These are phyloP conservation scores for Pachypanchax playfairii DNA, from an alignment of 2,113 vertebrate species.

Conservation along the genomic window DNA sequence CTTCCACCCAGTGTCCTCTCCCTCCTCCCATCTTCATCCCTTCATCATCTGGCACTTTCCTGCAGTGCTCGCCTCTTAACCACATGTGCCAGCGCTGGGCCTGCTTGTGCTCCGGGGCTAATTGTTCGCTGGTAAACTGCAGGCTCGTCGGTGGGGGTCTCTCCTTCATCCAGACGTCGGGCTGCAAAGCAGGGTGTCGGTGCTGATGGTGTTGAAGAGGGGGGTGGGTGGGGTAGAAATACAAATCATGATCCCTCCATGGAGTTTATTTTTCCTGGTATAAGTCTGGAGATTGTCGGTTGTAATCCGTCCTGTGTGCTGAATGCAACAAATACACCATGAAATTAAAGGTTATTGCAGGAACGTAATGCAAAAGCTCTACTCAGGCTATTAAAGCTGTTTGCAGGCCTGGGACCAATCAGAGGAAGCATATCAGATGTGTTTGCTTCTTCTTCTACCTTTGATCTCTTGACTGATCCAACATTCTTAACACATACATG, in stretches of 20 bases:
- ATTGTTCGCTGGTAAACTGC: constrained; percentile 89
- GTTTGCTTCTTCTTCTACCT: constrained; percentile 19
- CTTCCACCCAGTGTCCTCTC: constrained; percentile 68
- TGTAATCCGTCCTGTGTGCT: constrained; percentile 78
- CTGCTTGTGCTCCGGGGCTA: constrained; percentile 88
- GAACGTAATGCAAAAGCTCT: constrained; percentile 64
- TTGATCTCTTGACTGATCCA: constrained; percentile 26
- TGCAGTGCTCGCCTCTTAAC: constrained; percentile 85
- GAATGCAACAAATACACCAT: constrained; percentile 82
- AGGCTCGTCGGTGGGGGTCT: constrained; percentile 69
- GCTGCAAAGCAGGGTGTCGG: constrained; percentile 52
- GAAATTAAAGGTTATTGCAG: constrained; percentile 81
- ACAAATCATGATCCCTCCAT: constrained; percentile 68
- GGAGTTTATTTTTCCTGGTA: constrained; percentile 64
- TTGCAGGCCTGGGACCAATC: constrained; percentile 49
- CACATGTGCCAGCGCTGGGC: constrained; percentile 86
- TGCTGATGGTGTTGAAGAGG: constrained; percentile 10
- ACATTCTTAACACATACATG: constrained; percentile 6
- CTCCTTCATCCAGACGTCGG: constrained; percentile 50
- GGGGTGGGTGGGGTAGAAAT: too few relatives aligned
- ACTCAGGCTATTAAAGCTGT: constrained; percentile 59
- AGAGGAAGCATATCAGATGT: constrained; percentile 1
- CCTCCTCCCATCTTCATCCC: constrained; percentile 82
- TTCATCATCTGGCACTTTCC: constrained; percentile 91
- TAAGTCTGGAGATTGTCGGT: constrained; percentile 76